Evolutionary conservation across 2,888 invertebrate genomes (phyloP), one percentile per base, ranked within the genome.

Genomic region (Amphipyra tragopoginis): DNA sequence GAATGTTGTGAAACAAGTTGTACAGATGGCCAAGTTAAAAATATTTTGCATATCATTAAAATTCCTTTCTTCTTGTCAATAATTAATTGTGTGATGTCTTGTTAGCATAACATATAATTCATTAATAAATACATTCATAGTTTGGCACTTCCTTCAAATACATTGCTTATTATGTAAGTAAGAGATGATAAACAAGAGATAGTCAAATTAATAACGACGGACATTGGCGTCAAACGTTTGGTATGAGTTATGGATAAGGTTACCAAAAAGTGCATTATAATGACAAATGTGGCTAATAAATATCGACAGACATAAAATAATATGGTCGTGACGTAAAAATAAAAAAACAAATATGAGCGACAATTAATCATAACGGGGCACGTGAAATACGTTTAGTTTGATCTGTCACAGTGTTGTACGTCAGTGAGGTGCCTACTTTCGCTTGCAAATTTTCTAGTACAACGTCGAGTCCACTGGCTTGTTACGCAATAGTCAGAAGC

Each of bases 401-500:
- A 84, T 83, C 81, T 78, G 80, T 83, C 82, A 81, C 78, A 69
- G 65, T 56, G 65, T 64, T 63, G 58, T 65, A 52, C 68, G 72
- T 71, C 77, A 72, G 72, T 76, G 63, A 72, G 64, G 77, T 79
- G 75, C 76, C 79, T 83, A 91, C 92, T 92, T 92, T 92, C 92
- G 92, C 90, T 89, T 82, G 90, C 90, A 85, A 90, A 89, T 91
- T 91, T 87, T 91, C 87, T 88, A 84, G 79, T 84, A 84, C 83
- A 81, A 75, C 81, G 68, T 70, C 71, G 76, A 77, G 68, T 76
- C 65, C 65, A 60, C 15, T 56, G 36, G 33, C 52, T 59, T 62
- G 79, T 89, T 90, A 75, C 82, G 88, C 80, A 90, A 89, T 77
- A 77, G 72, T 80, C 77, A 83, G 83, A 85, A 87, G 81, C 84